Evolutionary conservation across 2,113 vertebrate genomes (phyloP), one percentile per base, ranked within the genome.

Genomic region (human): DNA sequence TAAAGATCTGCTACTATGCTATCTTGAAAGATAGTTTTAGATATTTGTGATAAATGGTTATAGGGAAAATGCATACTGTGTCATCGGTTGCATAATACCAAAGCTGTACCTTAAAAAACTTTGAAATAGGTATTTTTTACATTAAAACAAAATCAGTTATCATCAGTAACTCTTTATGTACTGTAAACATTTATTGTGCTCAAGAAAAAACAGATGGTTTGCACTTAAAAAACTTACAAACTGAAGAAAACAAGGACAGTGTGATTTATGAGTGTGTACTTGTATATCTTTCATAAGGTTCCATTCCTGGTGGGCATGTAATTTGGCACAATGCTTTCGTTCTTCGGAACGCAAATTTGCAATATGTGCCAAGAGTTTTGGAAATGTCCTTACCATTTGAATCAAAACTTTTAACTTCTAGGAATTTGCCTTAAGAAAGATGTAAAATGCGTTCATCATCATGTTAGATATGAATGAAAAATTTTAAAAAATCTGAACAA

Each of bases 391-490:
- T 61, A 73, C 1, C 18, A 52, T 86, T n/a, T 87, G 72, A 93
- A 85, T 22, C 30, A 79, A 64, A 95, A 89, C 40, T 73, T 96
- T 48, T 78, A 78, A 86, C 40, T 84, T 95, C 18, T 72, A 90
- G 32, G 61, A 90, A 92, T 90, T 90, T 90, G 55, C 80, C 73
- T 75, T 72, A 75, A 25, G 27, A 80, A 32, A 75, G 64, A 72
- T 75, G 20, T 72, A 27, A 92, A 92, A 64, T 40, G 22, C 55
- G 20, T 48, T 50, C 5, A 52, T 66, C 23, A 70, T 57, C 73
- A 43, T 50, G 11, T 68, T 61, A 52, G 27, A 7, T 32, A 40
- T 83, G 43, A 66, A 5, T 92, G 52, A 93, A 86, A 83, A 48
- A 17, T 6, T 66, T 73, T 61, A n/a, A 78, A 93, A 25, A 55